phyloP scores from a whole-genome alignment of 1,140 invertebrate genomes.

The Babylonia areolata region DNA sequence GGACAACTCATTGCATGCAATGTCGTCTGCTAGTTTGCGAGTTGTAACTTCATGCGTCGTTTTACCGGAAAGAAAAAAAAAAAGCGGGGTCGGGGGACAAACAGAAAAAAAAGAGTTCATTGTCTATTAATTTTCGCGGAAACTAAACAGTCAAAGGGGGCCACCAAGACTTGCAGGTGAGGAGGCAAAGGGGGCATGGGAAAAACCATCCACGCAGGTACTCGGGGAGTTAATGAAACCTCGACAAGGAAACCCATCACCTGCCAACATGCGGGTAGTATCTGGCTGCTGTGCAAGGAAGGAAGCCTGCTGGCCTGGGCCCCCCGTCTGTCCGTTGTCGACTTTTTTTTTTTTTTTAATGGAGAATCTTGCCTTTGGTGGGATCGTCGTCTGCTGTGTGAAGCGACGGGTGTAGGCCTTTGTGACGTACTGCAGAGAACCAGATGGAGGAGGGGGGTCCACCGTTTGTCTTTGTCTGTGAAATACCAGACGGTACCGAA shows the following conservation, averaged over 20 bases:
- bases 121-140: no score
- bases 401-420: neutral
- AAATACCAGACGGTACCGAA: neutral
- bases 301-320: no score
- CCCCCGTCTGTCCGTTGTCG: neutral
- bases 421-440: neutral
- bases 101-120: no score
- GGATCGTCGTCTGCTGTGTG: neutral
- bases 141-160: no score
- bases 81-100: no score
- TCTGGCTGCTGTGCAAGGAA: neutral
- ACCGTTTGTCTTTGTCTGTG: neutral
- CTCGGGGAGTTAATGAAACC: neutral
- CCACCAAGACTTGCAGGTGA: neutral
- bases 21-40: no score
- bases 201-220: neutral
- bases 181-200: neutral
- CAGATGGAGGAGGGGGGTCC: neutral
- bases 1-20: no score
- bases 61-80: no score
- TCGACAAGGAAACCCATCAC: neutral
- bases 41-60: no score
- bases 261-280: constrained; percentile 28
- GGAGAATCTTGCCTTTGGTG: neutral
- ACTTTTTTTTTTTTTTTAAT: no score